phyloP scores from a whole-genome alignment of 2,113 vertebrate genomes.

The Bubo blakistoni region DNA sequence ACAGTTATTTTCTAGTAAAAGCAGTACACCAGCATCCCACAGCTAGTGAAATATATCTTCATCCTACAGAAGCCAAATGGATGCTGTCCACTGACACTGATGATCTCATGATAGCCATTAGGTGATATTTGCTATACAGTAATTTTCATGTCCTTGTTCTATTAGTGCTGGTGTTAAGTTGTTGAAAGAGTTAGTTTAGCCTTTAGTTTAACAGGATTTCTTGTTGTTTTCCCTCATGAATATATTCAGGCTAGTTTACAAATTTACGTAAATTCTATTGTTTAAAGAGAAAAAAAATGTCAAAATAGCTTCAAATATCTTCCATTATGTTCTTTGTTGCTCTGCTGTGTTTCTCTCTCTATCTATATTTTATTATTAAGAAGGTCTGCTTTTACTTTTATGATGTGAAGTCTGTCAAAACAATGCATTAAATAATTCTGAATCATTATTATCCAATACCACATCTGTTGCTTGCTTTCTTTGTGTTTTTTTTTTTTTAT shows the following conservation, averaged over 20 bases:
- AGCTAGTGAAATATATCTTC: background rate
- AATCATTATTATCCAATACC: conserved; percentile 63
- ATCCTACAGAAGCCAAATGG: background rate
- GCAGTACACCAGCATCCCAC: background rate
- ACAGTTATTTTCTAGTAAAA: background rate
- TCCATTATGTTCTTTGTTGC: conserved; percentile 68
- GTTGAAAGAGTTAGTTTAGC: background rate
- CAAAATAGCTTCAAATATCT: conserved; percentile 71
- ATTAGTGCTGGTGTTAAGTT: background rate
- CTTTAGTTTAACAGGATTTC: background rate
- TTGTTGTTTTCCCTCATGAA: conserved; percentile 48
- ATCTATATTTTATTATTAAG: conserved; percentile 72
- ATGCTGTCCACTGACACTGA: background rate
- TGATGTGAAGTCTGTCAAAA: conserved; percentile 75
- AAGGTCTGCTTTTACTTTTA: conserved; percentile 66
- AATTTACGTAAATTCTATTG: conserved; percentile 58
- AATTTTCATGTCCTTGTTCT: background rate
- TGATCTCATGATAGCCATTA: background rate
- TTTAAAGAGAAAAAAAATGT: conserved; percentile 62
- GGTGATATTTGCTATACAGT: background rate
- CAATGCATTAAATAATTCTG: conserved; percentile 74
- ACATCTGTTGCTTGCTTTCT: conserved; percentile 6
- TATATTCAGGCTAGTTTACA: conserved; percentile 59
- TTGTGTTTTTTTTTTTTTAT: background rate
- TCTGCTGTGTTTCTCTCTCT: conserved; percentile 60